Evolutionary conservation across 2,113 vertebrate genomes (phyloP), one percentile per base, ranked within the genome.

Genomic region (Mobula birostris): DNA sequence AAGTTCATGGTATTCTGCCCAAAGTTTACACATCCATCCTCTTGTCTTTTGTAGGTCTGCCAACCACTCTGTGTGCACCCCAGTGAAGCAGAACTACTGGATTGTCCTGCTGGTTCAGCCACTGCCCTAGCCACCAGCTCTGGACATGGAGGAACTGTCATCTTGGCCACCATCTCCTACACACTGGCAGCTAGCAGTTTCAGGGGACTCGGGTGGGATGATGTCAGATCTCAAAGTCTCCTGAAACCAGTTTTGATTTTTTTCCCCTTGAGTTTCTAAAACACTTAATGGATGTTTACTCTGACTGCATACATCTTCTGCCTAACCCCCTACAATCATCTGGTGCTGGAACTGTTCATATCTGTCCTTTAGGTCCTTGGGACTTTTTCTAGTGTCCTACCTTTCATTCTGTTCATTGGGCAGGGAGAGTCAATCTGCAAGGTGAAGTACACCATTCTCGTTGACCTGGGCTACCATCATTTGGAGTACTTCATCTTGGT

Each of bases 11-110:
- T 93, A 93, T 93, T 93, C 91, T 93, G 91, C 91, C 70, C 91
- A 74, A 93, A 76, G 91, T 93, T 93, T 74, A 93, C 91, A 93
- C 68, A 74, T 93, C 91, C 70, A 93, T 93, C 91, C 91, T 93
- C 91, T 93, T 93, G 70, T 93, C 91, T 93, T 93, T 93, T 93
- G 91, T 93, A 93, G 91, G 91, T 93, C 91, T 93, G 40, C 91
- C 91, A 72, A 93, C 91, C 91, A 93, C 91, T 29, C 91, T 93
- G 91, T 93, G 91, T 93, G 91, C 91, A 93, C 91, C 91, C 70
- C 91, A n/a, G 91, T 93, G 91, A 93, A 93, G 91, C 91, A 93
- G 91, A 74, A 93, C 91, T 76, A 72, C 91, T 93, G 91, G 91
- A 93, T 9, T 93, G 91, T 93, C 91, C 91, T 93, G 91, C 91